Base-by-base conservation (phyloP, 2,888 invertebrate genomes). In the Caenorhabditis sp. region DNA sequence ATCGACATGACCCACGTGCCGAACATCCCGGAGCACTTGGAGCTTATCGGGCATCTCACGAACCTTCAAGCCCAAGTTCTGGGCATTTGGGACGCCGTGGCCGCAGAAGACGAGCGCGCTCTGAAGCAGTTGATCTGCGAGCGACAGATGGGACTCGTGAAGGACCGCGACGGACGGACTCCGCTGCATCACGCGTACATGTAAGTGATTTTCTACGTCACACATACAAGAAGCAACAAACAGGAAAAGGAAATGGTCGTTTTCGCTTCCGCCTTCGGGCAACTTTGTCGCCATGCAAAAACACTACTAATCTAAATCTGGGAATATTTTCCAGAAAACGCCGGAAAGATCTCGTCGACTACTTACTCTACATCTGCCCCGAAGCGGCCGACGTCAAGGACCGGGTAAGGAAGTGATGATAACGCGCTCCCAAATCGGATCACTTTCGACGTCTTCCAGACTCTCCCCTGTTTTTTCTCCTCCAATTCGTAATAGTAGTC, bases 21-120 rank as follows among this genome's bases (percentile, higher is more conserved):
- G 4, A 37, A 41, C 20, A 55, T 77, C n/a, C 66, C 77, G n/a
- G 63, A 72, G 17, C 58, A 72, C 45, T n/a, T 46, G 27, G 72
- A 72, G 6, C 53, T 77, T 13, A 58, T 62, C 39, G 66, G 68
- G 26, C 20, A n/a, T 7, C 39, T 77, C 9, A 61, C 61, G 2
- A 11, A 58, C n/a, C 55, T 79, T 4, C 68, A 87, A 80, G 80
- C 84, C 45, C 83, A 85, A 53, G 78, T 84, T 11, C 58, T 79
- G 22, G 88, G 86, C 13, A 79, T 88, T 20, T 88, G 87, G 83
- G 86, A 88, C 55, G 83, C 88, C 0, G 68, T 88, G 8, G 59
- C 78, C 4, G 88, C 86, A 9, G 87, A 86, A 48, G 88, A 88
- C 63, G 63, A 79, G 2, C 58, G 78, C 27, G 81, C 81, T 24